Evolutionary conservation across 2,113 vertebrate genomes (phyloP).

Genomic region (Plectropomus leopardus): DNA sequence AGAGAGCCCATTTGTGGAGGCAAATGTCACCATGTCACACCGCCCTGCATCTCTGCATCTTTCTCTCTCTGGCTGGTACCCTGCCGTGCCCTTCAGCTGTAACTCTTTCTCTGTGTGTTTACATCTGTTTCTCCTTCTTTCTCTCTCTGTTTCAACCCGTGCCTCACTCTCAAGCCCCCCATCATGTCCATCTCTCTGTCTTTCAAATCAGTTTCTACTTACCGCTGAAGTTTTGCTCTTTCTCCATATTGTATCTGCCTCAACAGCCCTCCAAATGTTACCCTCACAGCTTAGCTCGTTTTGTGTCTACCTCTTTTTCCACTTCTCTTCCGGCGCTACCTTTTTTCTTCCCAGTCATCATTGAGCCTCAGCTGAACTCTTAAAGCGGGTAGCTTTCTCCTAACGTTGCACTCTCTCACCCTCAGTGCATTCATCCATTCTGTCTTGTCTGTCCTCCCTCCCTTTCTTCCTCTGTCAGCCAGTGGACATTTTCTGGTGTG

Average conservation of each 20-base stretch:
- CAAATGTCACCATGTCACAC: slow-evolving; percentile 85
- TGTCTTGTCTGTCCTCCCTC: slow-evolving; percentile 56
- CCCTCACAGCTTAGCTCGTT: slow-evolving; percentile 43
- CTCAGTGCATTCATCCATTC: slow-evolving; percentile 10
- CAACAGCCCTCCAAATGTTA: slow-evolving; percentile 52
- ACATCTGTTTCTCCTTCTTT: slow-evolving; percentile 67
- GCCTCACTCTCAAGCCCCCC: slow-evolving; percentile 80
- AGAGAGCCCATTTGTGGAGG: slow-evolving; percentile 94
- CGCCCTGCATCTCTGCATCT: slow-evolving; percentile 79
- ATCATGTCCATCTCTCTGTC: slow-evolving; percentile 62
- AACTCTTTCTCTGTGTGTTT: slow-evolving; percentile 68
- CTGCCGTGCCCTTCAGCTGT: slow-evolving; percentile 77
- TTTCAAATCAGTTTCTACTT: slow-evolving; percentile 61
- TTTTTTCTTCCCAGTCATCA: slow-evolving; percentile 55
- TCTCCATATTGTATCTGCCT: slow-evolving; percentile 48
- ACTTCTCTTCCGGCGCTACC: slow-evolving; percentile 29
- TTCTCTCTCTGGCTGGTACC: slow-evolving; percentile 75
- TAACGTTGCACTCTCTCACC: slow-evolving; percentile 42
- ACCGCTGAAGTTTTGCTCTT: slow-evolving; percentile 33
- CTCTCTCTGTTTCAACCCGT: slow-evolving; percentile 40
- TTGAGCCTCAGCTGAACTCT: slow-evolving; percentile 49
- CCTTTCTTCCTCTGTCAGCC: slow-evolving; percentile 42
- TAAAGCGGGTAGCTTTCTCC: slow-evolving; percentile 45
- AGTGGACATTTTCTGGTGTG: slow-evolving; percentile 83
- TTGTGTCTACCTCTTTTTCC: slow-evolving; percentile 48